Percentiles rank a stretch among this genome's conserved stretches.
Conservation (phyloP, 2,113 vertebrate genomes). For the Holacanthus passer region DNA sequence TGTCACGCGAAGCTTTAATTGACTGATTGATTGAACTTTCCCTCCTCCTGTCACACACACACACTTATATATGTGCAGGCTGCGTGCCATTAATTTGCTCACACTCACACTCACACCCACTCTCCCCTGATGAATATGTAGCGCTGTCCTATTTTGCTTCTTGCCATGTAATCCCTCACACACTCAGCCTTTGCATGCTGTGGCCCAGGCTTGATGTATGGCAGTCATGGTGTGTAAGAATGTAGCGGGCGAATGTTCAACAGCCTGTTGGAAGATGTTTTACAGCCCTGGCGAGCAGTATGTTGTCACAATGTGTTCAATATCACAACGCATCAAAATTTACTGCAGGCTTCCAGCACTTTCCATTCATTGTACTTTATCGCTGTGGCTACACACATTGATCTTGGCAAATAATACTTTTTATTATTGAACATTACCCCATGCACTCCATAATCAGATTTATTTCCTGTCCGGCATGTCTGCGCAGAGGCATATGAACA, state of each 20-base stretch:
- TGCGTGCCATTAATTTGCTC: slow-evolving; percentile 37
- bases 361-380: slow-evolving; percentile 84
- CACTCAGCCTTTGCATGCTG: slow-evolving; percentile 62
- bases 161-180: slow-evolving; percentile 68
- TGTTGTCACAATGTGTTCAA: slow-evolving; percentile 84
- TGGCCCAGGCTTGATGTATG: slow-evolving; percentile 74
- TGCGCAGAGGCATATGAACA: slow-evolving; percentile 53
- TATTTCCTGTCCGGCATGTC: slow-evolving; percentile 78
- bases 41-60: slow-evolving; percentile 43
- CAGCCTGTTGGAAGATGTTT: slow-evolving; percentile 82
- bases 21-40: slow-evolving; percentile 70
- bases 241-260: slow-evolving; percentile 72
- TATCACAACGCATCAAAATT: slow-evolving; percentile 82
- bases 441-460: slow-evolving; percentile 78
- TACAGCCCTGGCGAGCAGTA: slow-evolving; percentile 77
- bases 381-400: slow-evolving; percentile 76
- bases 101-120: slow-evolving; percentile 15
- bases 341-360: slow-evolving; percentile 79
- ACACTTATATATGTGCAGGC: slow-evolving; percentile 30
- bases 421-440: slow-evolving; percentile 84
- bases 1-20: slow-evolving; percentile 60
- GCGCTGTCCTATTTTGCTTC: slow-evolving; percentile 64
- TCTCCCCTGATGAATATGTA: slow-evolving; percentile 71
- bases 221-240: slow-evolving; percentile 63
- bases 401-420: slow-evolving; percentile 85